phyloP scores from a whole-genome alignment of 2,113 vertebrate species.

The Seriola quinqueradiata region DNA sequence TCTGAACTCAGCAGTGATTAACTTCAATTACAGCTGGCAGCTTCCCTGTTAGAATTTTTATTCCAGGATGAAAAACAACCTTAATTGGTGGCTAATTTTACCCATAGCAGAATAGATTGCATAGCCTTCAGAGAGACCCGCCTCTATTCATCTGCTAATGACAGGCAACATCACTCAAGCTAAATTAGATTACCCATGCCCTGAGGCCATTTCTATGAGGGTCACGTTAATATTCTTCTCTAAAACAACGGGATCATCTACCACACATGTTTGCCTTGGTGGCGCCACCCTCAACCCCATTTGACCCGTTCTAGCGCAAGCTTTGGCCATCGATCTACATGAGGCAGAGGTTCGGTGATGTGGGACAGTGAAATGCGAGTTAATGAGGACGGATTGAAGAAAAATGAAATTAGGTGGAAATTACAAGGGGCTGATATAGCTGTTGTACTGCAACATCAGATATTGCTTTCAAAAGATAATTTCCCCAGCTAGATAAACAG shows the following conservation, averaged over 20 bases:
- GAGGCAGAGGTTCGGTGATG: constrained; percentile 6
- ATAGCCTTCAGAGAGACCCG: constrained; percentile 65
- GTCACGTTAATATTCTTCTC: constrained; percentile 71
- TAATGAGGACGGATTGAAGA: constrained; percentile 51
- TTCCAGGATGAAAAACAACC: constrained; percentile 68
- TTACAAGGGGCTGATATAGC: constrained; percentile 32
- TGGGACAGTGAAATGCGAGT: constrained; percentile 25
- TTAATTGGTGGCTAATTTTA: constrained; percentile 81
- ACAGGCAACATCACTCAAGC: constrained; percentile 79
- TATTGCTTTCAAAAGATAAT: constrained; percentile 36
- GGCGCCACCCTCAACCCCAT: background rate
- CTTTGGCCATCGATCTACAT: background rate
- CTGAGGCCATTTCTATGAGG: constrained; percentile 72
- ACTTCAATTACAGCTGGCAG: constrained; percentile 54
- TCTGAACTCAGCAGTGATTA: constrained; percentile 58
- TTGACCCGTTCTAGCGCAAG: constrained; percentile 10
- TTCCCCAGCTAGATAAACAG: constrained; percentile 50
- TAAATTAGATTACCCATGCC: constrained; percentile 78
- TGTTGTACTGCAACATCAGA: constrained; percentile 35
- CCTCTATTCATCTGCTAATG: constrained; percentile 74
- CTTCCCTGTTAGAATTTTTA: constrained; percentile 37
- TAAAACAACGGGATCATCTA: constrained; percentile 37
- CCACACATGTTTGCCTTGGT: background rate
- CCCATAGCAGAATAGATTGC: constrained; percentile 63
- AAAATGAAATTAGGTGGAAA: constrained; percentile 51